phyloP scores from a whole-genome alignment of 2,113 vertebrate species.

The Otocyon megalotis region DNA sequence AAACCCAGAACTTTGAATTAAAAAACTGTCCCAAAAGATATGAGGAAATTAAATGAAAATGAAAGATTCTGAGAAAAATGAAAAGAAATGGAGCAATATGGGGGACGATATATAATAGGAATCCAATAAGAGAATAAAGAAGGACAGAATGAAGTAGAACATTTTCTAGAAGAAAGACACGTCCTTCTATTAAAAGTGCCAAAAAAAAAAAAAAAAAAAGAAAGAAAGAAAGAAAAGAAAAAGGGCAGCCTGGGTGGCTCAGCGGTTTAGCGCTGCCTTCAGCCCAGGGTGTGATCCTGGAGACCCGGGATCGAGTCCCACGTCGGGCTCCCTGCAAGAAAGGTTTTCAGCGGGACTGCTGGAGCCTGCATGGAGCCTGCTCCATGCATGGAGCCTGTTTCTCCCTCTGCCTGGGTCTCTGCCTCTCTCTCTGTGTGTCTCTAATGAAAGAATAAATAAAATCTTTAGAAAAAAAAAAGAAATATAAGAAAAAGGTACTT shows the following conservation, averaged over 20 bases:
- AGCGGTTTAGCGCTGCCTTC: no score
- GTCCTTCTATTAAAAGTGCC: neutral
- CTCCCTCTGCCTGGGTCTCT: no score
- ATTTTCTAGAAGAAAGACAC: neutral
- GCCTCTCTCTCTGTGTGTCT: no score
- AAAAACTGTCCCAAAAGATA: neutral
- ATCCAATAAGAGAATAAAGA: neutral
- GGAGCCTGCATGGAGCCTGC: no score
- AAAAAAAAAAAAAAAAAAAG: conserved; percentile 26
- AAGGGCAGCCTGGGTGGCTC: neutral
- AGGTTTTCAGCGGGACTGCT: no score
- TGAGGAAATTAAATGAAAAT: neutral
- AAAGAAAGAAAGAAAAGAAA: neutral
- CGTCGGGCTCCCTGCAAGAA: no score
- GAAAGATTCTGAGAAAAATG: neutral
- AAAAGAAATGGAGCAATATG: neutral
- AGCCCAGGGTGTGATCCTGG: no score
- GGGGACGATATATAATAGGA: neutral
- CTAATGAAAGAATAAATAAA: no score
- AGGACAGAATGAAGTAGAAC: neutral
- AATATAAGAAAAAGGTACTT: neutral
- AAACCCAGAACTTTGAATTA: neutral
- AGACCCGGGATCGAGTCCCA: no score
- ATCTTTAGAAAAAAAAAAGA: neutral
- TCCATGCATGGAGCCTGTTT: no score